Percentiles rank a stretch among this genome's conserved stretches.
These are phyloP conservation scores for Dendrolimus kikuchii DNA, from an alignment of 1,140 invertebrate genomes.

Conservation along the genomic window DNA sequence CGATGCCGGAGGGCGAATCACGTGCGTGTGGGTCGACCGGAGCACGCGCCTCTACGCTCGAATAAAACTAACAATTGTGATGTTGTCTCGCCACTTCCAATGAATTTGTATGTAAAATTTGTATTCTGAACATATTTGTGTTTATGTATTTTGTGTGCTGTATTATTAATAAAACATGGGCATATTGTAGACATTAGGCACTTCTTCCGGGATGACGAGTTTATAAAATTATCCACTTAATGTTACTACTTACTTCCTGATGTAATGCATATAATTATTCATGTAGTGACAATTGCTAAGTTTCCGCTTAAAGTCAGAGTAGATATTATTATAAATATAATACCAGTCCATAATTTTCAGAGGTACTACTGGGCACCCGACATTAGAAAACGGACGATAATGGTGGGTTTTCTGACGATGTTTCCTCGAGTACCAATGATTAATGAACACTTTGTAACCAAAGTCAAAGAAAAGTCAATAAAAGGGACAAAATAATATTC, in stretches of 20 bases:
- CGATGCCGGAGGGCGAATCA: conserved; percentile 2
- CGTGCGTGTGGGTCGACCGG: conserved; percentile 9
- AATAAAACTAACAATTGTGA: conserved; percentile 7
- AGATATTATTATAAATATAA: too few relatives aligned
- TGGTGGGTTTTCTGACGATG: too few relatives aligned
- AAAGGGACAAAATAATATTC: background rate
- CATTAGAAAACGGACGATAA: too few relatives aligned
- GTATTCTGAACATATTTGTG: conserved; percentile 6
- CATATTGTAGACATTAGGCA: conserved; percentile 3
- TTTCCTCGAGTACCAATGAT: too few relatives aligned
- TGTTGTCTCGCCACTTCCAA: conserved; percentile 7
- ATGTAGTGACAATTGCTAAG: too few relatives aligned
- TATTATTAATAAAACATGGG: conserved; percentile 7
- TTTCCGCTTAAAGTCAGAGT: too few relatives aligned
- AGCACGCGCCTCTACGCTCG: conserved; percentile 16
- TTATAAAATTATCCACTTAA: conserved; percentile 4
- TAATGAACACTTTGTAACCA: too few relatives aligned
- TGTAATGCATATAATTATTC: background rate
- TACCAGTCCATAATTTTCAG: too few relatives aligned
- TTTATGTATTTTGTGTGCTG: conserved; percentile 9
- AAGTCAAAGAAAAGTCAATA: background rate
- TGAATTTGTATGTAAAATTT: conserved; percentile 10
- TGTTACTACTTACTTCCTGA: conserved; percentile 6
- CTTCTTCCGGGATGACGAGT: conserved; percentile 7
- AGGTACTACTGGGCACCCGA: too few relatives aligned